Evolutionary conservation across 2,113 vertebrate genomes (phyloP).

Genomic region (Bufo bufo): DNA sequence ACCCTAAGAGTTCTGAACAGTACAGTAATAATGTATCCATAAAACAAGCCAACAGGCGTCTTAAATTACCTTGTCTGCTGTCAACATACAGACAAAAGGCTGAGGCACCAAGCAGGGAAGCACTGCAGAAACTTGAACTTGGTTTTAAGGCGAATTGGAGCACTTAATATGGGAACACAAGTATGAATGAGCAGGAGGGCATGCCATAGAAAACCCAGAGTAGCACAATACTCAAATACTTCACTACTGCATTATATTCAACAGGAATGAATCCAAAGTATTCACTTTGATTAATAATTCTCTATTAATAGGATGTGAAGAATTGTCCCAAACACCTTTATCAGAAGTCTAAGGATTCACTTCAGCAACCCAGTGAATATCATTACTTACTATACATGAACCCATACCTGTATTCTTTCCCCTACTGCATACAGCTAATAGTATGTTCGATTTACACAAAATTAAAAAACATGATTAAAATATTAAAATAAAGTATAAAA

Average conservation of each 20-base stretch:
- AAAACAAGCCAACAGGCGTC: constrained; percentile 2
- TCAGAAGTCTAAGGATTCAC: neutral
- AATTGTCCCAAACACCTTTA: neutral
- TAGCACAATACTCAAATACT: neutral
- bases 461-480: no score
- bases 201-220: constrained; percentile 42
- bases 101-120: constrained; percentile 43
- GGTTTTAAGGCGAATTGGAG: constrained; percentile 61
- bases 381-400: neutral
- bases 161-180: constrained; percentile 61
- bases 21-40: neutral
- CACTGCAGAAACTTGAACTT: constrained; percentile 43
- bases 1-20: neutral
- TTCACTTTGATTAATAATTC: neutral
- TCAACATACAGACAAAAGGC: constrained; percentile 44
- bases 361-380: neutral
- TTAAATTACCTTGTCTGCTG: constrained; percentile 36
- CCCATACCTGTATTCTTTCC: no score
- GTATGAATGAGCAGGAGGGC: constrained; percentile 57
- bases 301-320: neutral
- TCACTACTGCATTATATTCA: neutral
- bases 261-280: neutral
- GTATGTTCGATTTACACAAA: no score
- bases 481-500: neutral
- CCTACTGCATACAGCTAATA: no score